These are phyloP conservation scores for Abrostola triplasia DNA, from an alignment of 2,888 invertebrate species.

Conservation along the genomic window DNA sequence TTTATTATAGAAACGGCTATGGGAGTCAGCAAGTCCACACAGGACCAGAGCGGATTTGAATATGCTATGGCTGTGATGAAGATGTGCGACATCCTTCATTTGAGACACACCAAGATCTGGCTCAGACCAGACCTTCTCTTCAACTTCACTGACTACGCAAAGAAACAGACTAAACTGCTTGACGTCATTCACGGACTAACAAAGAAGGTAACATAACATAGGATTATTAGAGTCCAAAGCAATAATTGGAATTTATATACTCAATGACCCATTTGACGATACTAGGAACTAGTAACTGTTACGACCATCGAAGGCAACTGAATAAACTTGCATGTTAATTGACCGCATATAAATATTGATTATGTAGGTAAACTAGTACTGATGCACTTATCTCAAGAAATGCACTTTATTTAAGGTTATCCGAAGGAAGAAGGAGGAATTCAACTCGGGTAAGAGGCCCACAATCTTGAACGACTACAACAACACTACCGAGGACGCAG, in stretches of 20 bases:
- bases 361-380: not conserved
- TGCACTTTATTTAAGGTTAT: conserved; percentile 83
- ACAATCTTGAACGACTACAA: conserved; percentile 67
- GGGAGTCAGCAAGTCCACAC: conserved; percentile 95
- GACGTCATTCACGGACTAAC: conserved; percentile 94
- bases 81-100: conserved; percentile 95
- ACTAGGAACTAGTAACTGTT: conserved; percentile 41
- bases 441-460: conserved; percentile 89
- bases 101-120: conserved; percentile 94
- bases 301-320: conserved; percentile 26
- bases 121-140: conserved; percentile 93
- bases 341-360: conserved; percentile 22
- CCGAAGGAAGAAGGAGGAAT: conserved; percentile 92
- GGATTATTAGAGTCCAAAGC: conserved; percentile 1
- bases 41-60: conserved; percentile 94
- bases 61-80: conserved; percentile 97
- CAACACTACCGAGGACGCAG: conserved; percentile 60
- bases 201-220: conserved; percentile 88
- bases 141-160: conserved; percentile 92
- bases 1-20: conserved; percentile 92
- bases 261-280: conserved; percentile 33
- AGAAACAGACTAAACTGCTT: conserved; percentile 92
- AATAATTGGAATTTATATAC: conserved; percentile 11
- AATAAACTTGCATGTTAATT: conserved; percentile 48
- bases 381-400: conserved; percentile 4